Percentiles rank a stretch among this genome's conserved stretches.
These are phyloP conservation scores for Amphipoea lucens DNA, from an alignment of 2,888 invertebrate genomes.

Conservation along the genomic window DNA sequence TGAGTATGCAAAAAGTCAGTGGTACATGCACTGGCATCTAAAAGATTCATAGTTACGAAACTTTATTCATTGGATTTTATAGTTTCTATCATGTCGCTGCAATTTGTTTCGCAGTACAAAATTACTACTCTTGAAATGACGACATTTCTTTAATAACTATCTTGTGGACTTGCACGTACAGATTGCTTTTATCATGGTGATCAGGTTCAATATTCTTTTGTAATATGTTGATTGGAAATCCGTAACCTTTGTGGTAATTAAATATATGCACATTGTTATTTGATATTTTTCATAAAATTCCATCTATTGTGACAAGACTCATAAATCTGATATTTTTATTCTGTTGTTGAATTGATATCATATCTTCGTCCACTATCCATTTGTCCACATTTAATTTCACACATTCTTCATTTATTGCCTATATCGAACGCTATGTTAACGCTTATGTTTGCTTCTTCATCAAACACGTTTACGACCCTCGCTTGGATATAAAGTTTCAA, in stretches of 20 bases:
- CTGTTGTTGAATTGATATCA: not conserved
- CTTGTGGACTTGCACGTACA: constrained; percentile 8
- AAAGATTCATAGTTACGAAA: constrained; percentile 3
- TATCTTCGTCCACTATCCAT: not conserved
- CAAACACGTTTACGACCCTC: not conserved
- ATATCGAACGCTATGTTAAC: too few relatives aligned
- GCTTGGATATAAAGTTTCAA: not conserved
- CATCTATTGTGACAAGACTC: not conserved
- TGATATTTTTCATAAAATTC: not conserved
- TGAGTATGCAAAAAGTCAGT: constrained; percentile 1
- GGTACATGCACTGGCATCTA: constrained; percentile 10
- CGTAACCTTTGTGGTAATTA: not conserved
- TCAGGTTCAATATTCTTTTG: constrained; percentile 31
- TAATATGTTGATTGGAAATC: not conserved
- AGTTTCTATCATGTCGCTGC: constrained; percentile 9
- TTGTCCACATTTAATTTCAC: not conserved
- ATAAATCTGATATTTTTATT: not conserved
- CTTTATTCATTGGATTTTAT: constrained; percentile 27
- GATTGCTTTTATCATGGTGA: constrained; percentile 10
- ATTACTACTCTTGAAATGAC: constrained; percentile 29
- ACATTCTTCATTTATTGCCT: not conserved
- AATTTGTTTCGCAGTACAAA: constrained; percentile 43
- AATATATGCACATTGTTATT: not conserved
- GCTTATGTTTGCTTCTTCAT: too few relatives aligned
- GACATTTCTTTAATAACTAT: constrained; percentile 41